Base-by-base conservation (phyloP, 2,113 vertebrate genomes). In the Glaucidium brasilianum region DNA sequence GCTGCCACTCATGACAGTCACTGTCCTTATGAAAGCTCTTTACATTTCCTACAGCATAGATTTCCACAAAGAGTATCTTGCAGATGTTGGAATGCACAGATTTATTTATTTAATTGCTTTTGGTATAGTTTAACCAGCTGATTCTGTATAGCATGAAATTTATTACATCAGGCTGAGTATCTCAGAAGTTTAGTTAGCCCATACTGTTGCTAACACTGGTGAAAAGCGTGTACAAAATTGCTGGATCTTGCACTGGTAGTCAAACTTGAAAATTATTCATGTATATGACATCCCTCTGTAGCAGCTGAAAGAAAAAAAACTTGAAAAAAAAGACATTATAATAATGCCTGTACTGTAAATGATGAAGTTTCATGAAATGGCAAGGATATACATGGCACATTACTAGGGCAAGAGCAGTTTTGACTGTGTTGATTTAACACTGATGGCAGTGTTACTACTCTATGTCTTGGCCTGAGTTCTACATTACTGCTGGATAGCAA, bases 1-100 rank as follows among this genome's bases (percentile, higher is more conserved):
- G 41, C 56, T 86, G 58, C 35, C 29, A 63, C 88, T 97, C 86
- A 75, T 91, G 94, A 93, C 69, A 93, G 94, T 92, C 67, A 85
- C 55, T 13, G 64, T 95, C 37, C 13, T 88, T 84, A 66, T 19
- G 49, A 84, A 92, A 95, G 50, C 53, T 92, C 66, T 91, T 73
- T 53, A 93, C 82, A 32, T 77, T 85, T 86, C 21, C 16, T 73
- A n/a, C 9, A 56, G 26, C 35, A 47, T 56, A 87, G 58, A 69
- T 88, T 91, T 60, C 58, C n/a, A 26, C 11, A 87, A 91, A 76
- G 20, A 86, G 53, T 75, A 30, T 85, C 80, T 84, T 86, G 53
- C 52, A 94, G 84, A 52, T 74, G 19, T 60, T 87, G 26, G 79
- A 76, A 91, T 80, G 39, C 55, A 72, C 39, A 73, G 26, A 64